Evolutionary conservation across 2,113 vertebrate genomes (phyloP).

Genomic region (Erinaceus europaeus): DNA sequence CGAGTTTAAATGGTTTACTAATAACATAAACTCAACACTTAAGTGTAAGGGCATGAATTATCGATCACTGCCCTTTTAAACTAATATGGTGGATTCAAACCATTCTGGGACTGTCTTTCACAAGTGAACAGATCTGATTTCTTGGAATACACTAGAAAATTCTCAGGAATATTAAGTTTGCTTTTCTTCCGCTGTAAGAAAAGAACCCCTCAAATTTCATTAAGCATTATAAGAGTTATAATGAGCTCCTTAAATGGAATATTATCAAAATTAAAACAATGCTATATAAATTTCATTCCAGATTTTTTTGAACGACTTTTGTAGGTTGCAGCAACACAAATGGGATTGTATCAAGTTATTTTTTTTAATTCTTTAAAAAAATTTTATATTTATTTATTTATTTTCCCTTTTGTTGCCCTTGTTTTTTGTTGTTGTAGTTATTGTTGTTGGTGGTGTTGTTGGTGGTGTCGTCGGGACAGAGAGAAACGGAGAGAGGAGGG

Average conservation of each 20-base stretch:
- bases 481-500: too few species aligned
- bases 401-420: too few species aligned
- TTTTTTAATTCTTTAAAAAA: too few species aligned
- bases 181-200: background rate
- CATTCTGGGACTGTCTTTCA: background rate
- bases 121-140: background rate
- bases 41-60: conserved; percentile 39
- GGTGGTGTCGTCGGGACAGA: too few species aligned
- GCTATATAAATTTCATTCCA: conserved; percentile 1
- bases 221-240: background rate
- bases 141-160: conserved; percentile 10
- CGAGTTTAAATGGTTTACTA: conserved; percentile 68
- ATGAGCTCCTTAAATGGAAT: background rate
- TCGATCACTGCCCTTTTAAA: conserved; percentile 19
- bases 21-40: conserved; percentile 39
- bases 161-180: background rate
- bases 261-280: conserved; percentile 31
- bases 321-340: background rate
- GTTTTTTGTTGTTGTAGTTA: too few species aligned
- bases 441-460: too few species aligned
- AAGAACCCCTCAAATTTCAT: background rate
- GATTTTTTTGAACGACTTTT: background rate
- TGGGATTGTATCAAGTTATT: background rate
- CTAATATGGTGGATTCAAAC: background rate
- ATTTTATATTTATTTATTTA: too few species aligned